Conservation (phyloP, 2,797 vertebrate genomes). For the Eupleurogrammus muticus region DNA sequence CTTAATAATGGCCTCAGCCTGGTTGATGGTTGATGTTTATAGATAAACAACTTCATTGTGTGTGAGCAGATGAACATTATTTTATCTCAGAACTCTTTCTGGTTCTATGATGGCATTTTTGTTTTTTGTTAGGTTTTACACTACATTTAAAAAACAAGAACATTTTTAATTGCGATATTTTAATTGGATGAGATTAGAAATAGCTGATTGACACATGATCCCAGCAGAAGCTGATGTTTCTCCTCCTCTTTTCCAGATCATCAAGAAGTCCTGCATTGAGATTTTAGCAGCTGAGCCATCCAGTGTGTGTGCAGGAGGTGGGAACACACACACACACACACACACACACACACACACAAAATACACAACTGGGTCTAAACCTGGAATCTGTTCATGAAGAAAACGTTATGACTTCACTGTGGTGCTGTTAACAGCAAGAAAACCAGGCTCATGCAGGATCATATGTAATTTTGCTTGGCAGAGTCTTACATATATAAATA, state of each 20-base stretch:
- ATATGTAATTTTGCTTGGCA: slow-evolving; percentile 4
- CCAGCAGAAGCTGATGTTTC: background rate
- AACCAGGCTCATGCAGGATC: background rate
- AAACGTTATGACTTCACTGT: too few species aligned
- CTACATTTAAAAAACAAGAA: background rate
- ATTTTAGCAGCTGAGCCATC: slow-evolving; percentile 89
- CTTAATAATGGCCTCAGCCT: too few species aligned
- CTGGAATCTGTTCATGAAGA: too few species aligned
- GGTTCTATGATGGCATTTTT: too few species aligned
- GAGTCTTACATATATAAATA: slow-evolving; percentile 8
- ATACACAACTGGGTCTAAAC: too few species aligned
- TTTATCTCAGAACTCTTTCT: background rate
- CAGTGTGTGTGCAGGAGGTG: slow-evolving; percentile 92
- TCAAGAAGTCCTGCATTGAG: slow-evolving; percentile 91
- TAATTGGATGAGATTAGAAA: background rate
- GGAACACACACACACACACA: slow-evolving; percentile 50
- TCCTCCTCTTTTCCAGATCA: slow-evolving; percentile 81
- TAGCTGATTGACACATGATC: background rate
- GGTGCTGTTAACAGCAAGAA: background rate
- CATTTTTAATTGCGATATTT: background rate
- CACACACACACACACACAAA: slow-evolving; percentile 20
- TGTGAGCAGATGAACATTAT: too few species aligned
- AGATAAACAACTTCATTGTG: too few species aligned
- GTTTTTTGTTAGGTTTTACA: background rate
- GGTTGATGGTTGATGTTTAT: too few species aligned